These are phyloP conservation scores for Stegostoma tigrinum DNA, from an alignment of 2,113 vertebrate species.

Conservation along the genomic window DNA sequence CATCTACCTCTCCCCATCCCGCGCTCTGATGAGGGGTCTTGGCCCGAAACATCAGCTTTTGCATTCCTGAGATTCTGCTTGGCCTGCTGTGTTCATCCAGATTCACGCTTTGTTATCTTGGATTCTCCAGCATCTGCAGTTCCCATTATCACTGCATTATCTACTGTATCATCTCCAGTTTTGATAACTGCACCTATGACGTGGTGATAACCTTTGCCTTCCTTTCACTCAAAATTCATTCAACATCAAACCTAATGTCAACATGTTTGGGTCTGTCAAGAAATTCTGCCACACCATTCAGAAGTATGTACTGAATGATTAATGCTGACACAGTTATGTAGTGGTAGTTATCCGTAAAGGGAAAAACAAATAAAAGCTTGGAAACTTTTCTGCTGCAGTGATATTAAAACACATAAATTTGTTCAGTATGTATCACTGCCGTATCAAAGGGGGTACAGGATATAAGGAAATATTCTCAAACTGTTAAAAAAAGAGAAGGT, in stretches of 20 bases:
- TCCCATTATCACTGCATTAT: too few species aligned
- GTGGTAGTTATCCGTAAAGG: slow-evolving; percentile 86
- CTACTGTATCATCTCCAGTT: not conserved
- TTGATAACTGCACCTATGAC: not conserved
- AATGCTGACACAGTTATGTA: slow-evolving; percentile 71
- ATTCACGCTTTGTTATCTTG: too few species aligned
- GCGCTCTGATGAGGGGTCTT: too few species aligned
- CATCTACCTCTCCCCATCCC: too few species aligned
- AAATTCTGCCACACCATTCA: slow-evolving; percentile 75
- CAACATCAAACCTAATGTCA: not conserved
- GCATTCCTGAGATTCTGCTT: too few species aligned
- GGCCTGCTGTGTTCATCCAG: too few species aligned
- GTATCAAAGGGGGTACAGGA: too few species aligned
- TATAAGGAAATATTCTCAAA: too few species aligned
- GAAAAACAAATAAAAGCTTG: slow-evolving; percentile 70
- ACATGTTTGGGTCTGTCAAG: slow-evolving; percentile 78
- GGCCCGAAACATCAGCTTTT: too few species aligned
- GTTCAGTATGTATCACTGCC: too few species aligned
- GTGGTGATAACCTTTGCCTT: not conserved
- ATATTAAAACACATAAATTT: slow-evolving; percentile 55
- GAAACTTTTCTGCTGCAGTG: slow-evolving; percentile 67
- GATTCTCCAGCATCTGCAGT: too few species aligned
- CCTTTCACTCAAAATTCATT: not conserved
- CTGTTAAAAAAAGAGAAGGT: too few species aligned
- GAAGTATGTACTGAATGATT: slow-evolving; percentile 70